These are phyloP conservation scores for Neolamprologus fasciatus DNA, from an alignment of 2,113 vertebrate genomes.

Conservation along the genomic window DNA sequence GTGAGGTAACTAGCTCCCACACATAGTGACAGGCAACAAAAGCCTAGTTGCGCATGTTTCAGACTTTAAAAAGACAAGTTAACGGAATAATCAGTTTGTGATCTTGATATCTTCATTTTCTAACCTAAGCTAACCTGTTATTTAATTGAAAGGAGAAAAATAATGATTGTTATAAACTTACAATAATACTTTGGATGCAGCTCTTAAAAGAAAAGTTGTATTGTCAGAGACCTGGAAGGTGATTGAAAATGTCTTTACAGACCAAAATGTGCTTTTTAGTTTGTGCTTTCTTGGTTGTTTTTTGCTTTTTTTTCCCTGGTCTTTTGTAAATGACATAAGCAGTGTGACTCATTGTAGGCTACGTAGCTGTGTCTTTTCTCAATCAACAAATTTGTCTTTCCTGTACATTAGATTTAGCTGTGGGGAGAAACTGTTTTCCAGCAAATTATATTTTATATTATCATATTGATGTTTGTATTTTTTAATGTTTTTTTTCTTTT, in stretches of 20 bases:
- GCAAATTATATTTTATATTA: neutral
- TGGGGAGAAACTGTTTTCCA: neutral
- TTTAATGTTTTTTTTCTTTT: too few species aligned
- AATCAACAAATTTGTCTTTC: neutral
- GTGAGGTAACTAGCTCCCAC: conserved; percentile 63
- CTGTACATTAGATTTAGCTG: neutral
- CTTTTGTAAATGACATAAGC: neutral
- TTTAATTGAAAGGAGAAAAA: neutral
- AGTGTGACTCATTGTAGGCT: neutral
- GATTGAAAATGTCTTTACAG: neutral
- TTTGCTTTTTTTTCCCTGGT: neutral
- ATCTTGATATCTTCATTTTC: neutral
- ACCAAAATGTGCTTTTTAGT: neutral
- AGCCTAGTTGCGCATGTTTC: neutral
- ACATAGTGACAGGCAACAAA: conserved; percentile 1
- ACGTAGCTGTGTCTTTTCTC: neutral
- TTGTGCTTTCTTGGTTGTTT: neutral
- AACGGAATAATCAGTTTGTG: neutral
- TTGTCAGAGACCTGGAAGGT: neutral
- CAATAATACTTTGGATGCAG: neutral
- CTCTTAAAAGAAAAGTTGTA: neutral
- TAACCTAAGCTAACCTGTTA: neutral
- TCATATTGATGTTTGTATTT: neutral
- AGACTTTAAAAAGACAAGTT: neutral
- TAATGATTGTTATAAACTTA: neutral